Percentiles rank a stretch among this genome's conserved stretches.
phyloP scores from a whole-genome alignment of 2,888 invertebrate species.

The Selenia dentaria region DNA sequence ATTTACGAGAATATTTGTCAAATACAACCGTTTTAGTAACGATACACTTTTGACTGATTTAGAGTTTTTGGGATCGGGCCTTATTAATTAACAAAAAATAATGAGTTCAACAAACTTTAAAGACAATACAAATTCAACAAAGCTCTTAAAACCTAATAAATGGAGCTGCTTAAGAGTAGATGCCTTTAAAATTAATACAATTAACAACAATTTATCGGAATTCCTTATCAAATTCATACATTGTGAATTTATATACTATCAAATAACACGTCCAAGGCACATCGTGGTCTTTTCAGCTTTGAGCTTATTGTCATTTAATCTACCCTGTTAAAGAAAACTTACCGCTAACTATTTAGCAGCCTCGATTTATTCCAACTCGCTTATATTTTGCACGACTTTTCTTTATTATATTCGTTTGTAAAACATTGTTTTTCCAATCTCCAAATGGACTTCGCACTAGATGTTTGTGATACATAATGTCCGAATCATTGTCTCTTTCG shows the following conservation, averaged over 20 bases:
- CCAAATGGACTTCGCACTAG: too few species aligned
- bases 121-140: constrained; percentile 59
- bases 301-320: constrained; percentile 65
- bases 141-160: constrained; percentile 41
- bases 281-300: constrained; percentile 40
- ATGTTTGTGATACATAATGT: too few species aligned
- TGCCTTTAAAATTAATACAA: constrained; percentile 18
- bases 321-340: constrained; percentile 61
- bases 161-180: constrained; percentile 40
- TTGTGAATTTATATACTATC: constrained; percentile 35
- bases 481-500: too few species aligned
- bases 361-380: not conserved
- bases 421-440: too few species aligned
- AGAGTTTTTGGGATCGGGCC: too few species aligned
- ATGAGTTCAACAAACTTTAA: constrained; percentile 71
- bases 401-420: not conserved
- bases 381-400: not conserved
- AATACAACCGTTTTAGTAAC: too few species aligned
- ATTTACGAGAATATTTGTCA: too few species aligned
- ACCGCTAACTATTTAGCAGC: constrained; percentile 14
- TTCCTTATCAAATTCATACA: constrained; percentile 39
- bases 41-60: too few species aligned
- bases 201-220: constrained; percentile 28
- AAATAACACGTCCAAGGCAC: constrained; percentile 55
- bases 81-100: constrained; percentile 35